Conservation (phyloP, 2,797 vertebrate genomes). For the Xyrichtys novacula region DNA sequence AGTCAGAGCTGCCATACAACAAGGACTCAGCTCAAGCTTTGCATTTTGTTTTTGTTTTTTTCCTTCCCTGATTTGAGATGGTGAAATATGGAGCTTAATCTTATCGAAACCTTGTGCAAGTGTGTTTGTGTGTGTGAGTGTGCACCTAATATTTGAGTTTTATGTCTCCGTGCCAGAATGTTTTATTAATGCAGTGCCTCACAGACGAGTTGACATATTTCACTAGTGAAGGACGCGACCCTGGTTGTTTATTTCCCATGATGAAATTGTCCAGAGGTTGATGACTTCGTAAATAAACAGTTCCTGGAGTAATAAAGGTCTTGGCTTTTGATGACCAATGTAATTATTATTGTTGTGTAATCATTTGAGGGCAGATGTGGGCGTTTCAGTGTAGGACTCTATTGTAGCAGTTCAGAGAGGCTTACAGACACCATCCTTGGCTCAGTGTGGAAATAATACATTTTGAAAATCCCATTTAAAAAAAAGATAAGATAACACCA, state of each 20-base stretch:
- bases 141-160: slow-evolving; percentile 73
- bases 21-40: slow-evolving; percentile 44
- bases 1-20: slow-evolving; percentile 7
- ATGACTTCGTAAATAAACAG: slow-evolving; percentile 90
- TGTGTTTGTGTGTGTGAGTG: slow-evolving; percentile 29
- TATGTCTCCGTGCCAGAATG: slow-evolving; percentile 81
- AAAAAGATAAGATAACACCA: too few relatives aligned
- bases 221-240: slow-evolving; percentile 89
- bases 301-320: slow-evolving; percentile 68
- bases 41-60: slow-evolving; percentile 22
- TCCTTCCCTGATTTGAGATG: slow-evolving; percentile 10
- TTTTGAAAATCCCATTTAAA: not conserved
- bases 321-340: slow-evolving; percentile 63
- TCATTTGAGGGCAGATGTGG: slow-evolving; percentile 55
- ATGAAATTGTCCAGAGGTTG: slow-evolving; percentile 89
- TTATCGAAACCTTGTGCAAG: slow-evolving; percentile 47
- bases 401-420: slow-evolving; percentile 21
- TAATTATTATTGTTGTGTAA: slow-evolving; percentile 72
- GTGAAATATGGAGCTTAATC: slow-evolving; percentile 40
- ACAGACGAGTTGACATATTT: slow-evolving; percentile 84
- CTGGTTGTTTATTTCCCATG: slow-evolving; percentile 89
- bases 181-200: slow-evolving; percentile 81
- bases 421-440: not conserved
- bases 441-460: not conserved
- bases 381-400: slow-evolving; percentile 27